Evolutionary conservation across 2,113 vertebrate genomes (phyloP).

Genomic region (Sander vitreus): DNA sequence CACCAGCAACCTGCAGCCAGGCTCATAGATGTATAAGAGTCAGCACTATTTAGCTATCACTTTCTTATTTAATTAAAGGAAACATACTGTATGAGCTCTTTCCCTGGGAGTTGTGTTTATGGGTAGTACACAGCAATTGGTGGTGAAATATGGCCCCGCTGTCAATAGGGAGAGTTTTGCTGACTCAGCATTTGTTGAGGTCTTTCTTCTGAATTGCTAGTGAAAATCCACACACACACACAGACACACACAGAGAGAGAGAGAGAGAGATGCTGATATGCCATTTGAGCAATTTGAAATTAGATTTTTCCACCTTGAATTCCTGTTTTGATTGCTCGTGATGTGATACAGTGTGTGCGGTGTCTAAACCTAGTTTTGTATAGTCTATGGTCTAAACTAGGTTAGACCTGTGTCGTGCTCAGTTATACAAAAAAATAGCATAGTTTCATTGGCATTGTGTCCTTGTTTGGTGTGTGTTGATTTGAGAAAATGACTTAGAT

Average conservation of each 20-base stretch:
- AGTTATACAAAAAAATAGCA: no score
- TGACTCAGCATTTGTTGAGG: slow-evolving; percentile 50
- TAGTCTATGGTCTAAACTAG: no score
- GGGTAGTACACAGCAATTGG: not conserved
- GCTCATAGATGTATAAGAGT: slow-evolving; percentile 34
- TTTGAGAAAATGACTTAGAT: not conserved
- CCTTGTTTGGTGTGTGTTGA: slow-evolving; percentile 1
- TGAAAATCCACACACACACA: not conserved
- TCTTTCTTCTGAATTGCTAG: slow-evolving; percentile 25
- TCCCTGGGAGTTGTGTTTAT: slow-evolving; percentile 10
- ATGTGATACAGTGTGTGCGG: not conserved
- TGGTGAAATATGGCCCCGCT: slow-evolving; percentile 19
- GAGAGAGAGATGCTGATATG: no score
- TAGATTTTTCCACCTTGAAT: no score
- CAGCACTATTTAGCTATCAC: slow-evolving; percentile 23
- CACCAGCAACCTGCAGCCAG: slow-evolving; percentile 8
- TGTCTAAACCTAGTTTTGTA: not conserved
- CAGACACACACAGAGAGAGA: no score
- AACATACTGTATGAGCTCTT: not conserved
- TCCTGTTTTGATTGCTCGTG: not conserved
- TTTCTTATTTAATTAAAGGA: slow-evolving; percentile 56
- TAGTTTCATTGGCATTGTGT: not conserved
- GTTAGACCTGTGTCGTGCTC: no score
- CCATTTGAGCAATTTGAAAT: no score
- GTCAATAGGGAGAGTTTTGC: slow-evolving; percentile 14